Evolutionary conservation across 35 echinoderm and acorn worm species (phyloP).

Genomic region (Heliocidaris tuberculata): DNA sequence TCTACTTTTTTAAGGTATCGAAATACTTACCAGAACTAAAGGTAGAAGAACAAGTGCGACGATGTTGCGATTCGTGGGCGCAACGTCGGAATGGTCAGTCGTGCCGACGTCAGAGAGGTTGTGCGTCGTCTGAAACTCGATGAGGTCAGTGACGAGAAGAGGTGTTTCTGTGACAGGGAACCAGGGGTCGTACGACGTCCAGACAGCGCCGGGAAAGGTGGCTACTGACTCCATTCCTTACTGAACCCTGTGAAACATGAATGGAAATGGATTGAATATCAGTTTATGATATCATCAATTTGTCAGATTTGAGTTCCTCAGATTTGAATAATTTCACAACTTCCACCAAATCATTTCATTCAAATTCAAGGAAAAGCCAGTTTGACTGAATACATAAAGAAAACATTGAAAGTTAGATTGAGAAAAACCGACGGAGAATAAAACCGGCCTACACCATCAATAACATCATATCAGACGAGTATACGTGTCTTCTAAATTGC

Average conservation of each 20-base stretch:
- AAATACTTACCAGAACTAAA: constrained; percentile 18
- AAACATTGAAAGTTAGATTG: too few species aligned
- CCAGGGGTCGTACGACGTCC: neutral
- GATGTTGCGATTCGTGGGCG: neutral
- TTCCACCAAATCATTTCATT: too few species aligned
- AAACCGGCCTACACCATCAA: too few species aligned
- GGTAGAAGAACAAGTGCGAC: constrained; percentile 37
- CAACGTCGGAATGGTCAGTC: neutral
- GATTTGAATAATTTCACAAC: too few species aligned
- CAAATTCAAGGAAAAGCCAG: too few species aligned
- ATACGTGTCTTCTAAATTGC: too few species aligned
- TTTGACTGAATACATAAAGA: too few species aligned
- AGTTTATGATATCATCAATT: too few species aligned
- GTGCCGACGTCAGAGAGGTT: neutral
- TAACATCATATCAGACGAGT: too few species aligned
- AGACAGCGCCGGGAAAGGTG: neutral
- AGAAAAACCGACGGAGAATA: too few species aligned
- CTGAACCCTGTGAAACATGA: neutral
- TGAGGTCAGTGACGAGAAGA: neutral
- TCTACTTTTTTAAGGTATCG: too few species aligned
- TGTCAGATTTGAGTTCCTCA: too few species aligned
- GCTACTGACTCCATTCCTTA: neutral
- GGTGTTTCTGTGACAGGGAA: neutral
- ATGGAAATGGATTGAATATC: neutral
- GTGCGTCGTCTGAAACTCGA: neutral